Evolutionary conservation across 2,888 invertebrate genomes (phyloP).

Genomic region (Meiosimyza decipiens): DNA sequence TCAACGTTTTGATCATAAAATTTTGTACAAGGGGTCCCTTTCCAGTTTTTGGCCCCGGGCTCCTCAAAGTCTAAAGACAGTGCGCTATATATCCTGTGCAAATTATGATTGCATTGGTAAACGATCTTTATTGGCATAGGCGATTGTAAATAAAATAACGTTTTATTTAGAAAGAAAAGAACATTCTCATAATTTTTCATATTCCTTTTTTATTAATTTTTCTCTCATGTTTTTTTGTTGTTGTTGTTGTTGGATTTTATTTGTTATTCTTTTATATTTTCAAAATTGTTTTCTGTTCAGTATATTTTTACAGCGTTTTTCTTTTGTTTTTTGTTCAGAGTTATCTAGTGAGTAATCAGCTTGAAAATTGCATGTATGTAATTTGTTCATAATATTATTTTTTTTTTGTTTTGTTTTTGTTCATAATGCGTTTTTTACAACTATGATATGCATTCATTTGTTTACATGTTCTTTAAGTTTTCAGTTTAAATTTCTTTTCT

Average conservation of each 20-base stretch:
- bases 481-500: slow-evolving; percentile 46
- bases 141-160: background rate
- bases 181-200: slow-evolving; percentile 36
- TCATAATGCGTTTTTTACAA: slow-evolving; percentile 72
- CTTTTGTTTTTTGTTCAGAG: slow-evolving; percentile 10
- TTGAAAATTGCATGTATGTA: slow-evolving; percentile 43
- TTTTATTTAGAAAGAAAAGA: background rate
- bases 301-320: slow-evolving; percentile 31
- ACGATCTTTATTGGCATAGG: slow-evolving; percentile 30
- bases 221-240: slow-evolving; percentile 46
- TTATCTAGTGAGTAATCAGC: slow-evolving; percentile 38
- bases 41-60: too few species aligned
- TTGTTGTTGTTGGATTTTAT: slow-evolving; percentile 43
- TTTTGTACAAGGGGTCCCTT: too few species aligned
- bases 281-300: slow-evolving; percentile 26
- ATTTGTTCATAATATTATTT: slow-evolving; percentile 66
- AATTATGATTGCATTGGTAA: slow-evolving; percentile 11
- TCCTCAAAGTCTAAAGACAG: too few species aligned
- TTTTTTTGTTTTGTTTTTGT: slow-evolving; percentile 67
- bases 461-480: slow-evolving; percentile 48
- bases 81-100: too few species aligned
- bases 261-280: slow-evolving; percentile 35
- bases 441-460: slow-evolving; percentile 87
- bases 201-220: slow-evolving; percentile 53
- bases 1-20: too few species aligned